Conservation (phyloP, 2,888 invertebrate genomes). For the Leucophenga maculata region DNA sequence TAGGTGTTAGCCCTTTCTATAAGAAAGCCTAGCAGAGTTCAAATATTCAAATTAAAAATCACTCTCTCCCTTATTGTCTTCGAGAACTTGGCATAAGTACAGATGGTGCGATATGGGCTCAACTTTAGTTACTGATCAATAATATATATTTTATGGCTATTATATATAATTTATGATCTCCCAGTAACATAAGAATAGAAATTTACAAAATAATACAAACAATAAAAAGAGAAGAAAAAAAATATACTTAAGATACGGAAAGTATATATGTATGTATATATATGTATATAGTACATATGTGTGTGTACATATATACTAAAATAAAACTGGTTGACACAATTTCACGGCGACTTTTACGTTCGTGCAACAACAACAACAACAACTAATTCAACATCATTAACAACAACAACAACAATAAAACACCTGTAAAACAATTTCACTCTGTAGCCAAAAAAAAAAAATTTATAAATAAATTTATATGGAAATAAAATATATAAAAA, state of each 20-base stretch:
- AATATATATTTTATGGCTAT: no score
- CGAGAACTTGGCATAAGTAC: no score
- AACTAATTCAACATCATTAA: slow-evolving; percentile 16
- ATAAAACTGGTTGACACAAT: slow-evolving; percentile 63
- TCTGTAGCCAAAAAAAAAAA: slow-evolving; percentile 44
- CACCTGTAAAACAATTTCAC: slow-evolving; percentile 31
- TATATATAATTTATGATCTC: no score
- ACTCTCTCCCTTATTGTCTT: no score
- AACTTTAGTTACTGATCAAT: no score
- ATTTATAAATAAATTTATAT: not conserved
- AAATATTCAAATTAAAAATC: no score
- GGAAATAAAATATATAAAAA: not conserved
- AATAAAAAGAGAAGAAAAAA: not conserved
- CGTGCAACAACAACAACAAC: slow-evolving; percentile 32
- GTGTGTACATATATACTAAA: not conserved
- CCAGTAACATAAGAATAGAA: no score
- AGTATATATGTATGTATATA: not conserved
- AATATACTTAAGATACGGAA: not conserved
- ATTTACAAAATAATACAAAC: slow-evolving; percentile 5
- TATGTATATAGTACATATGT: not conserved
- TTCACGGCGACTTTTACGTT: slow-evolving; percentile 62
- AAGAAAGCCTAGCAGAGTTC: no score
- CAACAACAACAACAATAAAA: slow-evolving; percentile 34
- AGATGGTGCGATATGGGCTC: no score
- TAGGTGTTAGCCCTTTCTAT: no score